Evolutionary conservation across 2,113 vertebrate species (phyloP).

Genomic region (Gopherus evgoodei): DNA sequence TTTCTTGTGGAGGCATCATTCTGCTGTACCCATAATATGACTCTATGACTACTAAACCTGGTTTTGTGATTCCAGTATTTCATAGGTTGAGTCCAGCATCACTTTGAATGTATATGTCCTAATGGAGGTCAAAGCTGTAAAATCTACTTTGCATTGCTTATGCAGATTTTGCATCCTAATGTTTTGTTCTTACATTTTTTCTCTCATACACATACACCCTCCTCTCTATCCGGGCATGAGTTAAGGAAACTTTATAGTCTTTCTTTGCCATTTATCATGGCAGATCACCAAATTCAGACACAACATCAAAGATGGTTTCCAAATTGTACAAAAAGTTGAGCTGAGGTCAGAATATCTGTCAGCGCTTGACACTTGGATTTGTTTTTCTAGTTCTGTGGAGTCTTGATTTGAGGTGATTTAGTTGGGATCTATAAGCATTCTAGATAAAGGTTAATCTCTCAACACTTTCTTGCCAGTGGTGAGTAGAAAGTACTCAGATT

Average conservation of each 20-base stretch:
- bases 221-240: not conserved
- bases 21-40: not conserved
- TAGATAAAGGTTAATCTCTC: not conserved
- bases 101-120: not conserved
- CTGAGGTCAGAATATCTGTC: not conserved
- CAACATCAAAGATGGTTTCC: not conserved
- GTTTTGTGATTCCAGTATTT: not conserved
- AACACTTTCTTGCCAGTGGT: not conserved
- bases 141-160: not conserved
- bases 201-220: not conserved
- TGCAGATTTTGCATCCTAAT: accelerated
- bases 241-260: not conserved
- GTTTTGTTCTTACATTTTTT: not conserved
- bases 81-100: not conserved
- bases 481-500: not conserved
- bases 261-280: not conserved
- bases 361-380: not conserved
- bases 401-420: not conserved
- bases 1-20: not conserved
- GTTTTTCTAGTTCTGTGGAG: not conserved
- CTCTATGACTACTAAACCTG: accelerated
- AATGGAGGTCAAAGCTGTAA: not conserved
- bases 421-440: not conserved
- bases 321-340: not conserved
- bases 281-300: not conserved